Base-by-base conservation (phyloP, 2,797 vertebrate species). In the Galago senegalensis region DNA sequence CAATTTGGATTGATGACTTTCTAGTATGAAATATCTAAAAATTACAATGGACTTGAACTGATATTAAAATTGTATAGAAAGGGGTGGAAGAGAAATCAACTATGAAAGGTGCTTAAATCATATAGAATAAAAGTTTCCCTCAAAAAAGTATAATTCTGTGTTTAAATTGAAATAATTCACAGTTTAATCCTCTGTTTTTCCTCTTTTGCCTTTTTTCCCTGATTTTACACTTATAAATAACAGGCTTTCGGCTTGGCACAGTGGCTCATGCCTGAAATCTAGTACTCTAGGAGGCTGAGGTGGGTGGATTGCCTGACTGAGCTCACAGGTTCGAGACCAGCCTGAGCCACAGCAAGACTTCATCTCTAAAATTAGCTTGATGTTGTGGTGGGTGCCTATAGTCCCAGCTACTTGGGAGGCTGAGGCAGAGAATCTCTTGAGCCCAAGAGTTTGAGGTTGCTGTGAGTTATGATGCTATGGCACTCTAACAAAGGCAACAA, bases 1-100 rank as follows among this genome's bases (percentile, higher is more conserved):
- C 95, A 12, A 81, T 88, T 96, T n/a, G 88, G 34, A 95, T 94
- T 93, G 76, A 90, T 97, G 85, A 2, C 12, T 95, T 95, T 93
- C 81, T 91, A 34, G 87, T 92, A 63, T 63, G 87, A 96, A 92
- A 94, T 76, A 86, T 94, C 17, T 89, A 75, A 96, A 95, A 63
- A 72, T 89, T 96, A 23, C 67, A 93, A 53, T 61, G 43, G 63
- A 40, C 3, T 95, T 89, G 43, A 97, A n/a, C 65, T 79, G 93
- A 56, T 96, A 80, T 16, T 94, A 27, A 87, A 81, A 96, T 96
- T 96, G 13, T 58, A 49, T 75, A 46, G 81, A 94, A 96, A 89
- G n/a, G 21, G 76, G 73, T 75, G 93, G 80, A 97, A 96, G 91
- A 60, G 37, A 95, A 82, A 70, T 18, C n/a, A 93, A 73, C 76